Conservation (phyloP, 1,140 invertebrate species). For the Cotesia glomerata region DNA sequence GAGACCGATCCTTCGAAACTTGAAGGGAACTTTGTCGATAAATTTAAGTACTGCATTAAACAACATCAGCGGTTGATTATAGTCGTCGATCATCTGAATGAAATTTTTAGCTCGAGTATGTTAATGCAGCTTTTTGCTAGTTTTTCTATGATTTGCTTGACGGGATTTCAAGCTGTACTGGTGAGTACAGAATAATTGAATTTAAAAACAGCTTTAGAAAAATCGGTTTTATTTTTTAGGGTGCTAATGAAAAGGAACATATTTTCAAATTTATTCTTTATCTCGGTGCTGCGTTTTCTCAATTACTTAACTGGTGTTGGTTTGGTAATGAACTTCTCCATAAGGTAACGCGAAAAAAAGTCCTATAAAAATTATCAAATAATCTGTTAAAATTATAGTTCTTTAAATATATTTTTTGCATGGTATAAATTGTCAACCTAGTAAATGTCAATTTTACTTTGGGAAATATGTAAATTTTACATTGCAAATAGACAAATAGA, state of each 20-base stretch:
- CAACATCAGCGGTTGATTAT: constrained; percentile 42
- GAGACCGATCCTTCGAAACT: neutral
- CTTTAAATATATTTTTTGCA: too few species aligned
- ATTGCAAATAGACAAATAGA: too few species aligned
- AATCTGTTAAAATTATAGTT: too few species aligned
- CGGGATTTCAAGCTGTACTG: constrained; percentile 42
- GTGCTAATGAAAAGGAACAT: constrained; percentile 9
- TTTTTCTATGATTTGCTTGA: constrained; percentile 44
- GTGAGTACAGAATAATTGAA: constrained; percentile 29
- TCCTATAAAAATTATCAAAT: too few species aligned
- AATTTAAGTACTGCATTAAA: constrained; percentile 33
- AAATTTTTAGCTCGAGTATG: constrained; percentile 39
- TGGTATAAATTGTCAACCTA: too few species aligned
- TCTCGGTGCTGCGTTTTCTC: constrained; percentile 28
- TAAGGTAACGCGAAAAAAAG: constrained; percentile 10
- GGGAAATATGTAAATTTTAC: too few species aligned
- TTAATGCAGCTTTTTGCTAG: constrained; percentile 44
- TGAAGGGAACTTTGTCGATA: constrained; percentile 21
- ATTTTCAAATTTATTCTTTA: constrained; percentile 30
- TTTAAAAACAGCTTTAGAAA: too few species aligned
- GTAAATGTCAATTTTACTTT: too few species aligned
- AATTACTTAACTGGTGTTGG: constrained; percentile 30
- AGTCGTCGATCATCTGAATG: constrained; percentile 37
- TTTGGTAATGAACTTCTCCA: constrained; percentile 29
- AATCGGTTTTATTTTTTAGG: constrained; percentile 11